Evolutionary conservation across 2,113 vertebrate genomes (phyloP).

Genomic region (Lepidothrix coronata): DNA sequence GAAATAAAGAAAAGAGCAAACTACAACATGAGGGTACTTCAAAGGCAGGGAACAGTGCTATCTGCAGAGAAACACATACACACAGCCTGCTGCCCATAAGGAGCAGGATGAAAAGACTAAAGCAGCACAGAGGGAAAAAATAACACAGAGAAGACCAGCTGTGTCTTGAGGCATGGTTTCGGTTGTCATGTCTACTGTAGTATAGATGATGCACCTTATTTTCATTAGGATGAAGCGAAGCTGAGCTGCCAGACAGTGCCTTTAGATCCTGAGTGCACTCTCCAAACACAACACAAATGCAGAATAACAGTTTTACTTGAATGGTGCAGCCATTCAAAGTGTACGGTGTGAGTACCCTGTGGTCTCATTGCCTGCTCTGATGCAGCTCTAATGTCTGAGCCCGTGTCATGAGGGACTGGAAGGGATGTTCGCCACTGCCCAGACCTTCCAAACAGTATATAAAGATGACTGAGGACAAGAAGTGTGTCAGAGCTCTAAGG

Average conservation of each 20-base stretch:
- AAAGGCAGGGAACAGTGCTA: background rate
- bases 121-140: background rate
- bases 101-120: background rate
- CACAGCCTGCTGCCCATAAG: background rate
- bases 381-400: background rate
- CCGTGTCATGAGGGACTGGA: background rate
- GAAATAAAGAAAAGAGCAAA: conserved; percentile 14
- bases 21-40: background rate
- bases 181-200: background rate
- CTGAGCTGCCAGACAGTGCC: background rate
- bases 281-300: background rate
- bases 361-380: background rate
- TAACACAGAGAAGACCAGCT: background rate
- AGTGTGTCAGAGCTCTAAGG: background rate
- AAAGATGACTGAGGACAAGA: background rate
- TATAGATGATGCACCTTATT: background rate
- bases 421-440: background rate
- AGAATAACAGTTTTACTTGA: background rate
- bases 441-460: background rate
- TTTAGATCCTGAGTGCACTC: background rate
- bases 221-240: conserved; percentile 31
- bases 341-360: background rate
- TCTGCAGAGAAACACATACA: conserved; percentile 7
- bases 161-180: conserved; percentile 1
- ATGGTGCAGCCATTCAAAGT: background rate